Percentiles rank a stretch among this genome's conserved stretches.
Evolutionary conservation across 2,797 vertebrate genomes (phyloP).

Genomic region (Manis javanica): DNA sequence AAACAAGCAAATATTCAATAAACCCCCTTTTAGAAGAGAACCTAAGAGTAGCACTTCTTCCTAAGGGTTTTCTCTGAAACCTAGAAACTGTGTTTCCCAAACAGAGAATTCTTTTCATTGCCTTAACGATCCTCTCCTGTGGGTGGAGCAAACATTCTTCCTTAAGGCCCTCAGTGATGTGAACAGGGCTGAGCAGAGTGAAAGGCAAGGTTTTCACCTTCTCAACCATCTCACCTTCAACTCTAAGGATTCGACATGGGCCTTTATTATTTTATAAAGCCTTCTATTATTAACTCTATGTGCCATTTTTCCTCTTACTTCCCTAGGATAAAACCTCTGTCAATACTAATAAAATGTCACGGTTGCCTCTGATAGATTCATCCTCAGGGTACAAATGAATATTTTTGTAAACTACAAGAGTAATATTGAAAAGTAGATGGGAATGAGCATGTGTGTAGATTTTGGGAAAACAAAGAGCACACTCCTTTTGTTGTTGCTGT

Average conservation of each 20-base stretch:
- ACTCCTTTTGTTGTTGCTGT: not conserved
- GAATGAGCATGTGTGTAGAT: not conserved
- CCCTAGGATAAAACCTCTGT: not conserved
- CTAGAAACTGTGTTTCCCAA: not conserved
- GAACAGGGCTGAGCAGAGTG: not conserved
- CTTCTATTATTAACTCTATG: not conserved
- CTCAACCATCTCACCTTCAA: not conserved
- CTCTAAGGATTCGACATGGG: not conserved
- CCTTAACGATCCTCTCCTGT: not conserved
- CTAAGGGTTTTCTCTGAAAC: not conserved
- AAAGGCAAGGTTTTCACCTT: not conserved
- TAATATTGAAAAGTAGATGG: not conserved
- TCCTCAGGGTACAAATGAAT: not conserved
- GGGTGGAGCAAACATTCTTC: not conserved
- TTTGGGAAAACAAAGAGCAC: not conserved
- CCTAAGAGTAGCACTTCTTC: not conserved
- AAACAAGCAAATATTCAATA: not conserved
- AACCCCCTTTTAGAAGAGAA: not conserved
- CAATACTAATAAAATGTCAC: not conserved
- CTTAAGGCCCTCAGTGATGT: not conserved
- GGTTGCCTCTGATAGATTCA: not conserved
- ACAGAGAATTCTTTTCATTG: not conserved
- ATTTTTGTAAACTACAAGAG: not conserved
- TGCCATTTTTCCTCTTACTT: slow-evolving; percentile 4
- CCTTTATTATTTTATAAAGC: not conserved